These are phyloP conservation scores for Tapirus terrestris DNA, from an alignment of 2,113 vertebrate species.

Conservation along the genomic window DNA sequence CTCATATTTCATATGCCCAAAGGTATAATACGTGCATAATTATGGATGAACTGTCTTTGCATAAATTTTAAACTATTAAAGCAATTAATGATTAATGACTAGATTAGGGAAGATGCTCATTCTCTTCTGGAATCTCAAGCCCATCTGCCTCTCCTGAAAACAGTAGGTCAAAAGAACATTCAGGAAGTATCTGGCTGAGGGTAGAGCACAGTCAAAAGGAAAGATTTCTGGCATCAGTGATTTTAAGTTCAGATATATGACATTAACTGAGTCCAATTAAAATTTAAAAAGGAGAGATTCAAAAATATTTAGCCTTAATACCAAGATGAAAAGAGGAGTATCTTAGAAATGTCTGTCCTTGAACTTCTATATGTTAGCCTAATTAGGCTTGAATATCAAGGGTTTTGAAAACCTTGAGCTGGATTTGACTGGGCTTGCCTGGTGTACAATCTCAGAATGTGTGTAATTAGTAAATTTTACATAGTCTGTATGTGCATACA, in stretches of 20 bases:
- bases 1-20: slow-evolving; percentile 38
- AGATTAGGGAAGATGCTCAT: not conserved
- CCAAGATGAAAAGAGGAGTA: not conserved
- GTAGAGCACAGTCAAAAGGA: not conserved
- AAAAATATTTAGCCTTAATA: slow-evolving; percentile 13
- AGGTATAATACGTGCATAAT: not conserved
- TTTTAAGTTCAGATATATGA: not conserved
- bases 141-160: not conserved
- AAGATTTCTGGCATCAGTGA: not conserved
- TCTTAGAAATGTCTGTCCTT: not conserved
- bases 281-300: not conserved
- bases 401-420: not conserved
- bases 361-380: not conserved
- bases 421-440: not conserved
- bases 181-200: not conserved
- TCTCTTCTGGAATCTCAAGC: slow-evolving; percentile 17
- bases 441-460: not conserved
- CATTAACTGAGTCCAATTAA: not conserved
- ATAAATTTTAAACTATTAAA: slow-evolving; percentile 58
- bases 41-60: slow-evolving; percentile 28
- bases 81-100: slow-evolving; percentile 55
- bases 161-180: slow-evolving; percentile 4
- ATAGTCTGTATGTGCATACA: not conserved
- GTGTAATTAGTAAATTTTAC: not conserved
- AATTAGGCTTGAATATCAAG: not conserved